phyloP scores from a whole-genome alignment of 2,888 invertebrate genomes.

The Campoletis raptor region DNA sequence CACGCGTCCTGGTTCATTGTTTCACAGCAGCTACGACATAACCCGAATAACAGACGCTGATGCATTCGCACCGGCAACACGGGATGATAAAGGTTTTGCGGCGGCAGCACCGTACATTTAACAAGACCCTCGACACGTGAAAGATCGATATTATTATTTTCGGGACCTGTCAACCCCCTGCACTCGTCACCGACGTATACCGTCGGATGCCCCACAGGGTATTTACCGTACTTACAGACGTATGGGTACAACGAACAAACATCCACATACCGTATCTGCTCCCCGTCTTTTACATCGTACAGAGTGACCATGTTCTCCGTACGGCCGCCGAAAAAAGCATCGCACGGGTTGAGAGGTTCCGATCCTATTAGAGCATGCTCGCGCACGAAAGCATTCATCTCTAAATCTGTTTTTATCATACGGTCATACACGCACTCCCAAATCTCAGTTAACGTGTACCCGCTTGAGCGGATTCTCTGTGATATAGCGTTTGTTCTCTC shows the following conservation, averaged over 20 bases:
- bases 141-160: constrained; percentile 26
- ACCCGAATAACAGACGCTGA: constrained; percentile 77
- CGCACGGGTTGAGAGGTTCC: no score
- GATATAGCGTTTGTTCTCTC: no score
- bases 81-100: constrained; percentile 75
- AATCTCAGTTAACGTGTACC: no score
- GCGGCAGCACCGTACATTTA: constrained; percentile 73
- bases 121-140: constrained; percentile 70
- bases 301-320: no score
- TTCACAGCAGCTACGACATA: constrained; percentile 79
- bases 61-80: constrained; percentile 74
- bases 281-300: no score
- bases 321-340: no score
- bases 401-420: no score
- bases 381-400: no score
- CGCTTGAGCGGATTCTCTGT: no score
- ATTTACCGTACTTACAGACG: constrained; percentile 74
- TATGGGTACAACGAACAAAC: constrained; percentile 39
- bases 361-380: no score
- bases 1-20: constrained; percentile 73
- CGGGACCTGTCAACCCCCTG: constrained; percentile 12
- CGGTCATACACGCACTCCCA: no score
- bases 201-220: constrained; percentile 76
- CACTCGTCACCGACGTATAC: constrained; percentile 64
- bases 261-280: constrained; percentile 68